Evolutionary conservation across 2,113 vertebrate genomes (phyloP), one percentile per base, ranked within the genome.

Genomic region (Chascanopsetta lugubris): DNA sequence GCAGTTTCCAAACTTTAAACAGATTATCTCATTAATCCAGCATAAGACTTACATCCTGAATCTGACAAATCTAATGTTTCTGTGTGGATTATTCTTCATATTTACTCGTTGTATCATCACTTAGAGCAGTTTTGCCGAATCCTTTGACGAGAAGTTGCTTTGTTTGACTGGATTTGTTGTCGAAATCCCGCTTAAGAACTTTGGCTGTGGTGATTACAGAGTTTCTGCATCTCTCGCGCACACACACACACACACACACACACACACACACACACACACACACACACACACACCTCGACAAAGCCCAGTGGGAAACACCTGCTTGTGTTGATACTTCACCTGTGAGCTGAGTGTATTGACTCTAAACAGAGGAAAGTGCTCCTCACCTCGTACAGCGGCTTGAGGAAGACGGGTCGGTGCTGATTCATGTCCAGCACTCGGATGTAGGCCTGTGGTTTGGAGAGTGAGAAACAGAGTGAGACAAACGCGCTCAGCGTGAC

Each of bases 401-500:
- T 85, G 61, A 94, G 84, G 88, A 99, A 99, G 85, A 92, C 84
- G 0, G 97, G 97, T 0, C 95, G 92, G 60, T 98, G 94, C 70
- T 95, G 93, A 45, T 99, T 99, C 73, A 97, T 93, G 69, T 94
- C 94, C 89, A 98, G 88, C 67, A 96, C 94, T 0, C 89, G 88
- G 75, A 99, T 92, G 77, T 95, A 94, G 32, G 96, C 96, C 97
- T 99, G 77, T 17, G 51, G 75, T n/a, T 34, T 10, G 27, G 13
- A 77, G 13, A 53, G 29, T 0, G 17, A 17, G 38, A 46, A 0
- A 56, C 29, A 75, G 43, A 43, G 22, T 29, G 29, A 64, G 25
- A 51, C 59, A 66, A 54, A 15, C 17, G 34, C 22, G 42, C 42
- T 42, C 61, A 59, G 60, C 12, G 5, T 18, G 21, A 70, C n/a